These are phyloP conservation scores for Acanthurus leucopareius DNA, from an alignment of 2,797 vertebrate genomes.

Conservation along the genomic window DNA sequence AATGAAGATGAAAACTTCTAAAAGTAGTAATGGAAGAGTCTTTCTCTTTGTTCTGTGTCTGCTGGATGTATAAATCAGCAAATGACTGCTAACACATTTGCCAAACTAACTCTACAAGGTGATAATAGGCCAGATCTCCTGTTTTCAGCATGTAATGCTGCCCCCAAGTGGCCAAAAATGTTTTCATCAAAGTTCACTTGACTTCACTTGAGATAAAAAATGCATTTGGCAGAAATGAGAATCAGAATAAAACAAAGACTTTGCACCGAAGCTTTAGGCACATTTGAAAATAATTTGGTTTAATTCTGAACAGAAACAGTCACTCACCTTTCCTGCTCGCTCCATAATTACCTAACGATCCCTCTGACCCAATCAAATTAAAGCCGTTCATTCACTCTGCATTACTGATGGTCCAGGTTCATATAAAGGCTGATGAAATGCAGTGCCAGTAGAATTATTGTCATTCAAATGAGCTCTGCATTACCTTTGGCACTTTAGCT, in stretches of 20 bases:
- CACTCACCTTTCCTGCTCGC: slow-evolving; percentile 58
- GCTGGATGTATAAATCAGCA: background rate
- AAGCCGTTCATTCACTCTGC: slow-evolving; percentile 16
- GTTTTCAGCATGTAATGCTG: background rate
- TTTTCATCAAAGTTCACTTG: background rate
- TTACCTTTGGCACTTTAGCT: slow-evolving; percentile 55
- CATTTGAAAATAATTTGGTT: background rate
- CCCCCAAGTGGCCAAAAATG: slow-evolving; percentile 13
- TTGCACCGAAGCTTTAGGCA: background rate
- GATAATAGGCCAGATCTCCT: background rate
- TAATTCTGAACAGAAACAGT: background rate
- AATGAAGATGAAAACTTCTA: no score
- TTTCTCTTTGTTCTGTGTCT: no score
- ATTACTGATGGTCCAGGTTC: slow-evolving; percentile 40
- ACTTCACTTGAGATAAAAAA: background rate
- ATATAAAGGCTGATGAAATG: slow-evolving; percentile 69
- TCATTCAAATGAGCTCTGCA: slow-evolving; percentile 67
- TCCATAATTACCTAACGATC: slow-evolving; percentile 57
- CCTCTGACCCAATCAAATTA: slow-evolving; percentile 49
- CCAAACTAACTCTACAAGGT: background rate
- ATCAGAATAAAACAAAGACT: background rate
- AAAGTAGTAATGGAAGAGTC: no score
- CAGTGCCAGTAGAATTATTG: slow-evolving; percentile 62
- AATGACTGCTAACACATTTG: background rate
- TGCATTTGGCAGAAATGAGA: background rate